phyloP scores from a whole-genome alignment of 2,113 vertebrate genomes.

The Atractosteus spatula region DNA sequence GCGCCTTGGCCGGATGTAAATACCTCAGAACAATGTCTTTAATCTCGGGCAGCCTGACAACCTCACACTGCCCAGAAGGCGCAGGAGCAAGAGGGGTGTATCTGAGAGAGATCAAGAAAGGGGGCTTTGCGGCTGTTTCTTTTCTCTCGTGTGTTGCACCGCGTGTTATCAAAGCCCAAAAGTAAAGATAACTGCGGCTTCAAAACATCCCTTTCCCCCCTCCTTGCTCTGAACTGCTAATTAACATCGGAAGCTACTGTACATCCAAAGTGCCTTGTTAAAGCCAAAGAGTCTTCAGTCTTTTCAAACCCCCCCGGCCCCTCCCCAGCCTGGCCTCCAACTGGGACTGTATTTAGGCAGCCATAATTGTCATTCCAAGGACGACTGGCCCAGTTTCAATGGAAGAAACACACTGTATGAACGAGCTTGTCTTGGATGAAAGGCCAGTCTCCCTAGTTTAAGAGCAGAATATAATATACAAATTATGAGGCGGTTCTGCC shows the following conservation, averaged over 20 bases:
- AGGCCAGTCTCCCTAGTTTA: background rate
- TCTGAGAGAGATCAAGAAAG: conserved; percentile 47
- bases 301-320: conserved; percentile 52
- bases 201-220: conserved; percentile 36
- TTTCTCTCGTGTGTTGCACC: conserved; percentile 34
- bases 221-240: conserved; percentile 47
- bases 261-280: conserved; percentile 28
- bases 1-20: conserved; percentile 78
- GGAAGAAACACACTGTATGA: conserved; percentile 46
- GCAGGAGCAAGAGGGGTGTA: conserved; percentile 41
- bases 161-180: conserved; percentile 38
- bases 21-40: conserved; percentile 69
- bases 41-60: conserved; percentile 73
- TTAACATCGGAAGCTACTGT: conserved; percentile 65
- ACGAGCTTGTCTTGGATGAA: conserved; percentile 18
- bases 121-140: conserved; percentile 38
- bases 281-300: conserved; percentile 40
- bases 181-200: conserved; percentile 48
- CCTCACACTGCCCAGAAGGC: conserved; percentile 47
- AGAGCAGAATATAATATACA: background rate
- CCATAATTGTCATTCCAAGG: conserved; percentile 89
- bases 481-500: too few relatives aligned
- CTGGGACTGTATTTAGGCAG: conserved; percentile 61
- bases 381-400: conserved; percentile 87
- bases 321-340: conserved; percentile 50